These are phyloP conservation scores for Cryptotermes secundus DNA, from an alignment of 1,140 invertebrate genomes.

Conservation along the genomic window DNA sequence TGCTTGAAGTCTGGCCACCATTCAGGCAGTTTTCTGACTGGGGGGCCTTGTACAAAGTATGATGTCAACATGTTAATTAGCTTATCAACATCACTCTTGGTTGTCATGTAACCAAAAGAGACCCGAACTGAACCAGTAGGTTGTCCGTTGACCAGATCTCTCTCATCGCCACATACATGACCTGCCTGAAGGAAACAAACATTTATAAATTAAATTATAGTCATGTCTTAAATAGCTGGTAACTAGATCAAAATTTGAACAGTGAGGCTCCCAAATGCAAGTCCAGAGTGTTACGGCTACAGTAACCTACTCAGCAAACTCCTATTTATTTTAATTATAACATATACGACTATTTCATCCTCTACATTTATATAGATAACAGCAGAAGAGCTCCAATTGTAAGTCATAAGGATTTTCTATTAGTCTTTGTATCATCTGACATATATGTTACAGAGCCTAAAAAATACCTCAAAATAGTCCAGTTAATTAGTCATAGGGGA, in stretches of 20 bases:
- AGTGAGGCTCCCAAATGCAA: too few relatives aligned
- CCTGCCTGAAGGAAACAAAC: constrained; percentile 61
- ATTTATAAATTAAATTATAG: too few relatives aligned
- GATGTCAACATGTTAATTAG: constrained; percentile 71
- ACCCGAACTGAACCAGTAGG: constrained; percentile 91
- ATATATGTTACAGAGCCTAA: too few relatives aligned
- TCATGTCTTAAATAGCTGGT: background rate
- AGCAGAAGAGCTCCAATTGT: too few relatives aligned
- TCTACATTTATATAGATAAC: too few relatives aligned
- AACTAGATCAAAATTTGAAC: background rate
- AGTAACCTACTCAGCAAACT: background rate
- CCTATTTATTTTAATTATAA: too few relatives aligned
- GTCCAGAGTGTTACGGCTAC: too few relatives aligned
- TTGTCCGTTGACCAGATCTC: constrained; percentile 82
- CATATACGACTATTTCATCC: too few relatives aligned
- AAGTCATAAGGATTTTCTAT: too few relatives aligned
- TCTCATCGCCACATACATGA: constrained; percentile 89
- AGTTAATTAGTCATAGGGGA: too few relatives aligned
- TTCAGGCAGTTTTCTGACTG: constrained; percentile 42
- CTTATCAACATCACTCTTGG: constrained; percentile 66
- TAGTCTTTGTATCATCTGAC: too few relatives aligned
- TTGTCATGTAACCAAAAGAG: constrained; percentile 93
- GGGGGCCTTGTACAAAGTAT: constrained; percentile 60
- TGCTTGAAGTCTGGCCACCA: constrained; percentile 41
- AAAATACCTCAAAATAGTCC: too few relatives aligned